phyloP scores from a whole-genome alignment of 2,113 vertebrate species.

The Heterochromis multidens region DNA sequence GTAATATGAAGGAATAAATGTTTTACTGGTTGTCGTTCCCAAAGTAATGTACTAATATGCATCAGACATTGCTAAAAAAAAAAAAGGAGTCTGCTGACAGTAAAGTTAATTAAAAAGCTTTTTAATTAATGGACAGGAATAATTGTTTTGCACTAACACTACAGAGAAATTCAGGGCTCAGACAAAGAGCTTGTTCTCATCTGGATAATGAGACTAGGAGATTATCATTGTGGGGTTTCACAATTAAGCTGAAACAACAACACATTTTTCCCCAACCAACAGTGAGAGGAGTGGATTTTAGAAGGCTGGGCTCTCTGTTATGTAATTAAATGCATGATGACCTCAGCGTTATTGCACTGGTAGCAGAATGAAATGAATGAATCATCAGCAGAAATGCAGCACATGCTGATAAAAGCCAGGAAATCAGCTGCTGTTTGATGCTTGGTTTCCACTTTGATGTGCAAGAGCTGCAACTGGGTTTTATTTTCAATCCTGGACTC shows the following conservation, averaged over 20 bases:
- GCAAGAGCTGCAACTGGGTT: not conserved
- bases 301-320: not conserved
- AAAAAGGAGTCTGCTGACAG: not conserved
- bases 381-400: not conserved
- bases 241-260: not conserved
- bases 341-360: not conserved
- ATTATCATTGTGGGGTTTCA: not conserved
- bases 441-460: not conserved
- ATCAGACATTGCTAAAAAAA: not conserved
- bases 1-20: not conserved
- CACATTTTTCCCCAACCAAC: not conserved
- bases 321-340: not conserved
- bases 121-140: not conserved
- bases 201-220: not conserved
- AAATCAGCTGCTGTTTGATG: not conserved
- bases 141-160: not conserved
- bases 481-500: not conserved
- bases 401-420: not conserved
- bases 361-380: not conserved
- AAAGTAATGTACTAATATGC: not conserved
- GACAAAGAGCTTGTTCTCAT: not conserved
- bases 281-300: not conserved
- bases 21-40: not conserved
- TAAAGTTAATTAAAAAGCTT: not conserved
- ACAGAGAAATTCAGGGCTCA: not conserved